Evolutionary conservation across 2,888 invertebrate species (phyloP).

Genomic region (Drosophila siamana): DNA sequence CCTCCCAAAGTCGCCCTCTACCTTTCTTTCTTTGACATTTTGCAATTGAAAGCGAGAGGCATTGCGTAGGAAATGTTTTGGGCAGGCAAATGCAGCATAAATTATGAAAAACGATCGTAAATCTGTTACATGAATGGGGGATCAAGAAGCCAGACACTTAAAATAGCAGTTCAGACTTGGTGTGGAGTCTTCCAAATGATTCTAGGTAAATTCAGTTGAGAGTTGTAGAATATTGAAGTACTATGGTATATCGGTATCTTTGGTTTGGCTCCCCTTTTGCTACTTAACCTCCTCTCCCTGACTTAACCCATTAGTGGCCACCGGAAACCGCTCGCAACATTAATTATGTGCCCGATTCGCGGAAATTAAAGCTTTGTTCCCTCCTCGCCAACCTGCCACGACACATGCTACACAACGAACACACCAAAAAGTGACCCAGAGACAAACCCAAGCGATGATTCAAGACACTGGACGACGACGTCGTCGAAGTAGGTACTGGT

Average conservation of each 20-base stretch:
- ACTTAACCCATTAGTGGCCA: conserved; percentile 36
- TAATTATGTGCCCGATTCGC: conserved; percentile 65
- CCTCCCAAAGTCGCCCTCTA: neutral
- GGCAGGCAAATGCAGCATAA: conserved; percentile 49
- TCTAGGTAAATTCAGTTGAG: too few species aligned
- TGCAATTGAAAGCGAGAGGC: conserved; percentile 57
- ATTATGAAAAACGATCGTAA: conserved; percentile 63
- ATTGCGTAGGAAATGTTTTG: conserved; percentile 28
- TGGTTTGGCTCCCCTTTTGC: too few species aligned
- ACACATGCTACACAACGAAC: conserved; percentile 41
- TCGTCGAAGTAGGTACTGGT: conserved; percentile 26
- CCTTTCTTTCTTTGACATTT: conserved; percentile 40
- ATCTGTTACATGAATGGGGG: conserved; percentile 50
- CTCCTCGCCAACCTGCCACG: conserved; percentile 14
- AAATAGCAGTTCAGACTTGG: too few species aligned
- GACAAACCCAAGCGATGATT: conserved; percentile 62
- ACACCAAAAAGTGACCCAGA: conserved; percentile 51
- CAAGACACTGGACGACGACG: conserved; percentile 50
- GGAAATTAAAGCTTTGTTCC: conserved; percentile 46
- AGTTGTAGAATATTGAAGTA: too few species aligned
- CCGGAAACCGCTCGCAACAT: conserved; percentile 67
- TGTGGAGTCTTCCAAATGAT: too few species aligned
- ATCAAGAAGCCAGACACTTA: conserved; percentile 42
- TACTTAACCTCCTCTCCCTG: neutral
- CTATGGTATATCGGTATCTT: too few species aligned